Evolutionary conservation across 1,140 invertebrate genomes (phyloP).

Genomic region (Oedothorax gibbosus): DNA sequence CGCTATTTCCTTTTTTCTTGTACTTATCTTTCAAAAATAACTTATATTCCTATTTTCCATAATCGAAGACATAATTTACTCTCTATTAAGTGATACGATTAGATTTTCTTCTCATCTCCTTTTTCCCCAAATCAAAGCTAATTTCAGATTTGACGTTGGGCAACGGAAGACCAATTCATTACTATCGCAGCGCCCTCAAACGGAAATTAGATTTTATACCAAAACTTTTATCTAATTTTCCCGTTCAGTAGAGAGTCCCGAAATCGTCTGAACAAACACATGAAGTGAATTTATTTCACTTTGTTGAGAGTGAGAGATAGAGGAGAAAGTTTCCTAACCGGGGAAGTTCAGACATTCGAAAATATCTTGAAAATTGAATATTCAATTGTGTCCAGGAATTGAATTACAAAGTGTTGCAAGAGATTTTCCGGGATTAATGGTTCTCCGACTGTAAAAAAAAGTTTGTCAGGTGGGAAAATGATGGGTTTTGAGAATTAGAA

Average conservation of each 20-base stretch:
- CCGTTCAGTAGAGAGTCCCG: no score
- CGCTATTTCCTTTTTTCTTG: no score
- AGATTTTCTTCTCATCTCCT: neutral
- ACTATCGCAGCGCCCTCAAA: neutral
- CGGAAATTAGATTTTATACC: constrained; percentile 9
- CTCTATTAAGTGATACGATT: neutral
- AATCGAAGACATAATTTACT: neutral
- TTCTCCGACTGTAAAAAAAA: neutral
- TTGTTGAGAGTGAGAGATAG: neutral
- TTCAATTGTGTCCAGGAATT: constrained; percentile 11
- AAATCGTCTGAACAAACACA: neutral
- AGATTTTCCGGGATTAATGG: neutral
- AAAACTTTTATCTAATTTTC: neutral
- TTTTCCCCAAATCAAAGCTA: neutral
- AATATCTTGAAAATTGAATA: neutral
- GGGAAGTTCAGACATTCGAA: neutral
- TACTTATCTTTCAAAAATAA: neutral
- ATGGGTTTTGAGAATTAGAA: constrained; percentile 3
- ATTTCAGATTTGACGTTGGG: constrained; percentile 23
- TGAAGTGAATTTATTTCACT: neutral
- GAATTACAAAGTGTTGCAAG: neutral
- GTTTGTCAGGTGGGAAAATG: neutral
- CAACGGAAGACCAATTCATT: constrained; percentile 11
- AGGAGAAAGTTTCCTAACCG: neutral
- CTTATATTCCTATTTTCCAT: neutral